Base-by-base conservation (phyloP, 1,140 invertebrate genomes). In the Microplitis mediator region DNA sequence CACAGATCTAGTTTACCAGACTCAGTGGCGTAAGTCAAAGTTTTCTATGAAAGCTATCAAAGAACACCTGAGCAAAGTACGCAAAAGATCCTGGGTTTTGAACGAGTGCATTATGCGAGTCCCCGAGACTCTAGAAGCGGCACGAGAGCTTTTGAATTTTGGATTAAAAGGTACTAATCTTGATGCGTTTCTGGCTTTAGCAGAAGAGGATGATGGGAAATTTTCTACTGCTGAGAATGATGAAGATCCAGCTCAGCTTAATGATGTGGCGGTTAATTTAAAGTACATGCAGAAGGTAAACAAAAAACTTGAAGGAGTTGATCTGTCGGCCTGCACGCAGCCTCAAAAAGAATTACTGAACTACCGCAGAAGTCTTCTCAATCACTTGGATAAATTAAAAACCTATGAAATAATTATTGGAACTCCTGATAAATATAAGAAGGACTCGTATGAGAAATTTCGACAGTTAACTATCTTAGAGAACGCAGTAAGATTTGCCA, bases 21-120 rank as follows among this genome's bases (percentile, higher is more conserved):
- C 92, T 71, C 93, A 94, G 80, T 96, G 94, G 94, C 85, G 91
- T 70, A 92, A 91, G 77, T 91, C 90, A 9, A 88, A 90, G 45
- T 93, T 94, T 61, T 93, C 93, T 45, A 86, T 92, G 23, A 89
- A 91, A 56, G 90, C 92, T 3, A 95, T 95, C 75, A 87, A 92
- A 75, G 91, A 95, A 77, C 94, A 93, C 85, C 85, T 96, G 90
- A 91, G 91, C 71, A 95, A 95, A 89, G 92, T 95, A 54, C 90
- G 89, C 9, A 94, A 95, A 85, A 89, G 91, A 79, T 90, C 90
- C n/a, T 95, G 94, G 94, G 93, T 95, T 31, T 85, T 95, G 4
- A 92, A 93, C 79, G 94, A 95, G 84, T 95, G 94, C 80, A 86
- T 93, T 72, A 91, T 92, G 75, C 84, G 94, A 76, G 90, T 95